phyloP scores from a whole-genome alignment of 2,113 vertebrate species.

The Mohoua ochrocephala region DNA sequence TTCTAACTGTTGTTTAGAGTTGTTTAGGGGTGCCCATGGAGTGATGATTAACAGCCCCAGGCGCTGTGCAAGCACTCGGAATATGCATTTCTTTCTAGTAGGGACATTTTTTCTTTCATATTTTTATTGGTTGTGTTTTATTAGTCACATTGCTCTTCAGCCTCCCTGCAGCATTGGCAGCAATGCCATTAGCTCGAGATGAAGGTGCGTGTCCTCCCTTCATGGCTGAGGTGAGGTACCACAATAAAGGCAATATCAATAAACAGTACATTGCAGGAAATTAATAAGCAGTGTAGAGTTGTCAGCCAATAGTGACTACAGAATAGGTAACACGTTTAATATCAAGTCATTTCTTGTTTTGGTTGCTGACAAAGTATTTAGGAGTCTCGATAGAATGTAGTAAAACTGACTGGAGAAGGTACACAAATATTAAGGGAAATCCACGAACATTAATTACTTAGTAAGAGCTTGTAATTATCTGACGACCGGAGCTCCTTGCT shows the following conservation, averaged over 20 bases:
- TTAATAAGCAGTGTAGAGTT: constrained; percentile 10
- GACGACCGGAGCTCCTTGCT: neutral
- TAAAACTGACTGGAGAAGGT: neutral
- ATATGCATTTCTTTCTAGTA: constrained; percentile 46
- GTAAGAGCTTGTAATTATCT: neutral
- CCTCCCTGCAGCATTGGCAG: constrained; percentile 34
- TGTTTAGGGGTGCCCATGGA: constrained; percentile 24
- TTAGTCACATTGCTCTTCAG: constrained; percentile 56
- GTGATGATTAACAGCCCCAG: constrained; percentile 7
- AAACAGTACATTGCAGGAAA: constrained; percentile 1
- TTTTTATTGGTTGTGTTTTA: constrained; percentile 62
- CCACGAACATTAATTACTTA: neutral
- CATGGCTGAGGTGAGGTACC: constrained; percentile 18
- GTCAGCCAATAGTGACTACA: neutral
- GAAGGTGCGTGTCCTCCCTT: constrained; percentile 30
- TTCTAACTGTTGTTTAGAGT: constrained; percentile 12
- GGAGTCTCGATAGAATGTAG: neutral
- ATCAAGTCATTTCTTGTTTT: neutral
- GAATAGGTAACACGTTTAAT: neutral
- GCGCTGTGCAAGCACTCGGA: neutral
- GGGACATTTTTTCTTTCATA: constrained; percentile 49
- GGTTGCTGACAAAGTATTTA: neutral
- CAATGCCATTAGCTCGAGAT: constrained; percentile 1
- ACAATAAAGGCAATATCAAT: constrained; percentile 45
- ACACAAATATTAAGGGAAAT: neutral